Evolutionary conservation across 2,888 invertebrate genomes (phyloP).

Genomic region (Adelphocoris suturalis): DNA sequence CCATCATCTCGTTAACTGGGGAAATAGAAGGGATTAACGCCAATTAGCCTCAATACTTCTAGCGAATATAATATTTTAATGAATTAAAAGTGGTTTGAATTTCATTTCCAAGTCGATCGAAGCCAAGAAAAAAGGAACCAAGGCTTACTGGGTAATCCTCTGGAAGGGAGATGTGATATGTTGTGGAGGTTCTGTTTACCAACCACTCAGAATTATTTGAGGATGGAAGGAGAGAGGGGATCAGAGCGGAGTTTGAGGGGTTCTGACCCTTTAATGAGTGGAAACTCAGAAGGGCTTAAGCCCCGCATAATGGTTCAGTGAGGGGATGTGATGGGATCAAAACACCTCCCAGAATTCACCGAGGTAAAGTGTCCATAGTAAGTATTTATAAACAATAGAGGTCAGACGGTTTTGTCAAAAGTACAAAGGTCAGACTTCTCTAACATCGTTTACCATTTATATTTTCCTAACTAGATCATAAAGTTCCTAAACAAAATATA

Average conservation of each 20-base stretch:
- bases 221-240: not conserved
- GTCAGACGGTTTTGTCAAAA: not conserved
- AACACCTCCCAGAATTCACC: not conserved
- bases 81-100: not conserved
- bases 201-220: constrained; percentile 66
- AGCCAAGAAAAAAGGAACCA: not conserved
- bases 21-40: too few relatives aligned
- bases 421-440: not conserved
- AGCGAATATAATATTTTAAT: too few relatives aligned
- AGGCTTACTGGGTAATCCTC: constrained; percentile 26
- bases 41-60: too few relatives aligned
- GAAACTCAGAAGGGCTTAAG: constrained; percentile 40
- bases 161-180: constrained; percentile 59
- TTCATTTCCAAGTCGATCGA: not conserved
- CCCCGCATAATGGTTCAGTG: constrained; percentile 33
- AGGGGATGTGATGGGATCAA: constrained; percentile 8
- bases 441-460: too few relatives aligned
- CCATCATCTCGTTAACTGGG: too few relatives aligned
- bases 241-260: not conserved
- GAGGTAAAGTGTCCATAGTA: not conserved
- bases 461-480: too few relatives aligned
- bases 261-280: constrained; percentile 53
- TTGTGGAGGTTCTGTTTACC: constrained; percentile 59
- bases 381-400: not conserved
- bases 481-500: too few relatives aligned